A percentile compares a stretch with the other conserved stretches of the same genome.
These are phyloP conservation scores for Halcyon malimbica DNA, from an alignment of 2,113 vertebrate genomes.

Conservation along the genomic window DNA sequence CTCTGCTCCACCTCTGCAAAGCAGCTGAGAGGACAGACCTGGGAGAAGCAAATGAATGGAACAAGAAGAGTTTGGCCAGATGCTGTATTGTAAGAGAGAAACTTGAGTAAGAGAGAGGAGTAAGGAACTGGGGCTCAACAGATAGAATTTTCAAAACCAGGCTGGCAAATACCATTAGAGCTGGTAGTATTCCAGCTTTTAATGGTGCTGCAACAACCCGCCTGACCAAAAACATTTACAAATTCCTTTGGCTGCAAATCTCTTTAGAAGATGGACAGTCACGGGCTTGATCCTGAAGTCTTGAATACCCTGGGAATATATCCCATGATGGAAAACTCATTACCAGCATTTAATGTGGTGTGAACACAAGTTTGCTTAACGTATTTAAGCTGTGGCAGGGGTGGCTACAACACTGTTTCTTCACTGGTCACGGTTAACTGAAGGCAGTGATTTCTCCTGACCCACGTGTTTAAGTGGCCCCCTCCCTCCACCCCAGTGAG, in stretches of 20 bases:
- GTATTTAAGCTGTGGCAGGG: not conserved
- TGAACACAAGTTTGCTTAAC: not conserved
- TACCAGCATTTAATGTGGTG: not conserved
- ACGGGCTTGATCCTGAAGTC: not conserved
- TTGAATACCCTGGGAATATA: not conserved
- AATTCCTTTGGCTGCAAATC: not conserved
- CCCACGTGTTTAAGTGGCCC: not conserved
- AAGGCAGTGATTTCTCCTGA: not conserved
- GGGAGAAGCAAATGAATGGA: not conserved
- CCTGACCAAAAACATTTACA: not conserved
- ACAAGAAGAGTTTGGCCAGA: not conserved
- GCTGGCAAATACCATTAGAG: not conserved
- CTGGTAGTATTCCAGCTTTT: not conserved
- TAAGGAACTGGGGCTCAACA: not conserved
- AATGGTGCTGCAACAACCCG: not conserved
- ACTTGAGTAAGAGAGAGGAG: not conserved
- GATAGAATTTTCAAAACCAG: not conserved
- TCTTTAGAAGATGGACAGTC: not conserved
- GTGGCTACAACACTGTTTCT: not conserved
- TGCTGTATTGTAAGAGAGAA: not conserved
- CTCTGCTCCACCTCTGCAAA: slow-evolving; percentile 8
- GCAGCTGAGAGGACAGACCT: not conserved
- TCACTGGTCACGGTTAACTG: not conserved
- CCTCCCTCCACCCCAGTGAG: not conserved
- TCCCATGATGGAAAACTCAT: not conserved